Evolutionary conservation across 2,888 invertebrate species (phyloP).

Genomic region (Adelognathus sp.): DNA sequence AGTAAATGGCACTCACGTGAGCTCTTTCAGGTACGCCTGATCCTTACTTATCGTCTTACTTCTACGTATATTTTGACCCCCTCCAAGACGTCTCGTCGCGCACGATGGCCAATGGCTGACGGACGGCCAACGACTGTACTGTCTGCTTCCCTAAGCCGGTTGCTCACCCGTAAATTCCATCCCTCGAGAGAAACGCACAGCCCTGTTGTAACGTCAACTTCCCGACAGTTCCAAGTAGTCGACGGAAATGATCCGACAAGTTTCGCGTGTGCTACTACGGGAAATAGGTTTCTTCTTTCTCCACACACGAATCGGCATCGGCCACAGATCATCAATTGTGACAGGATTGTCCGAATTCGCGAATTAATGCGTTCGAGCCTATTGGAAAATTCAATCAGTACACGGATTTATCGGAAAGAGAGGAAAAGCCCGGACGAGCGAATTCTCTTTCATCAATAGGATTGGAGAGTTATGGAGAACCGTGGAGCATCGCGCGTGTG

Average conservation of each 20-base stretch:
- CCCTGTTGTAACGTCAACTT: not conserved
- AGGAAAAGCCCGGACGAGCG: not conserved
- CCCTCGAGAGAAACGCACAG: not conserved
- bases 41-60: not conserved
- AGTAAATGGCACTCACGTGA: not conserved
- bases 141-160: not conserved
- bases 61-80: not conserved
- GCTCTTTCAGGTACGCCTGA: not conserved
- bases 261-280: no score
- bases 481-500: conserved; percentile 13
- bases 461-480: conserved; percentile 13
- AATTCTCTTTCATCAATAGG: conserved; percentile 24
- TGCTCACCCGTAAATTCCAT: no score
- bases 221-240: not conserved
- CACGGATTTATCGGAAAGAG: not conserved
- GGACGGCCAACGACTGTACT: not conserved
- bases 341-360: not conserved
- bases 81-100: not conserved
- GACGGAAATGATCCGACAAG: not conserved
- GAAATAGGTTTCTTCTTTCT: not conserved
- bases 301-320: not conserved
- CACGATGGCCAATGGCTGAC: not conserved
- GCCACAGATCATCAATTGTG: not conserved
- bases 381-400: conserved; percentile 39
- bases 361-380: conserved; percentile 4